Percentiles rank a stretch among this genome's conserved stretches.
phyloP scores from a whole-genome alignment of 2,888 invertebrate species.

The Luffia ferchaultella region DNA sequence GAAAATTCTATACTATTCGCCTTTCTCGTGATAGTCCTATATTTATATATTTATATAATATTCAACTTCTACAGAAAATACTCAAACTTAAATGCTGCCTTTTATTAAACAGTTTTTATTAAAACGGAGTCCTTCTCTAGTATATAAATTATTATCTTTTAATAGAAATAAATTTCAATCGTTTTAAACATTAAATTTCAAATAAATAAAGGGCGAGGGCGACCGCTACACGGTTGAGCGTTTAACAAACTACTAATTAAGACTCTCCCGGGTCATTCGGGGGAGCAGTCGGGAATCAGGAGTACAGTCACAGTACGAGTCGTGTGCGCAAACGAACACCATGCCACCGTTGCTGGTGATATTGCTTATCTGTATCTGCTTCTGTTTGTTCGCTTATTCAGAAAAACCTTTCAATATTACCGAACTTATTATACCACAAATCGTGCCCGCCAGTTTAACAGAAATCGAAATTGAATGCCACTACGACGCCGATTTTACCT shows the following conservation, averaged over 20 bases:
- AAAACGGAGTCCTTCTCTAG: too few species aligned
- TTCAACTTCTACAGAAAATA: too few species aligned
- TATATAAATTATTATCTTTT: too few species aligned
- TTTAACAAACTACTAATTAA: slow-evolving; percentile 64
- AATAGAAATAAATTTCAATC: too few species aligned
- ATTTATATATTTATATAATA: too few species aligned
- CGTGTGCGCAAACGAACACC: slow-evolving; percentile 33
- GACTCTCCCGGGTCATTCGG: slow-evolving; percentile 39
- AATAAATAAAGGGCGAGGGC: too few species aligned
- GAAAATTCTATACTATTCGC: too few species aligned
- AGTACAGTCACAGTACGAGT: slow-evolving; percentile 42
- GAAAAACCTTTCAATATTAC: slow-evolving; percentile 41
- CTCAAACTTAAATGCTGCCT: too few species aligned
- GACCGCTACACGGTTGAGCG: slow-evolving; percentile 25
- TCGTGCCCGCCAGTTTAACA: slow-evolving; percentile 32
- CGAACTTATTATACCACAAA: slow-evolving; percentile 34
- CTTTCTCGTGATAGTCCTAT: too few species aligned
- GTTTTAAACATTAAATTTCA: too few species aligned
- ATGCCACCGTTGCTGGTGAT: slow-evolving; percentile 30
- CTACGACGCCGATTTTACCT: slow-evolving; percentile 52
- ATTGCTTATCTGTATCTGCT: slow-evolving; percentile 23
- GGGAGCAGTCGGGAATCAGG: slow-evolving; percentile 27
- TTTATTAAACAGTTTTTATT: too few species aligned
- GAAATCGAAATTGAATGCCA: slow-evolving; percentile 47
- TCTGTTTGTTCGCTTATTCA: slow-evolving; percentile 17